Percentiles rank a stretch among this genome's conserved stretches.
phyloP scores from a whole-genome alignment of 2,113 vertebrate genomes.

The Sceloporus tristichus region DNA sequence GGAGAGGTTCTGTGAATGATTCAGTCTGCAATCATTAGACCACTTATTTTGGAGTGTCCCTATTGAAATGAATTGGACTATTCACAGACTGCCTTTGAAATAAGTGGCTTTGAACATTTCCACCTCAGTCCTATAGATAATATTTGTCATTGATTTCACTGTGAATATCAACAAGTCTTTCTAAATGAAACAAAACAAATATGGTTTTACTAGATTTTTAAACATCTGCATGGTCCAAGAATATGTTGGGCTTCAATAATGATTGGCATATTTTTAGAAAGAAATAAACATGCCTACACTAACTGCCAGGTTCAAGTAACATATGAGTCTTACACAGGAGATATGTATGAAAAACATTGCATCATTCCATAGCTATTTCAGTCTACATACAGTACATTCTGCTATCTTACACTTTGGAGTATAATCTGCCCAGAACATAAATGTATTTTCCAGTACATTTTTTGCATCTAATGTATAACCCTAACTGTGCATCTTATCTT shows the following conservation, averaged over 20 bases:
- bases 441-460: neutral
- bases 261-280: neutral
- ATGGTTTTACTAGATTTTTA: neutral
- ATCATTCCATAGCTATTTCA: neutral
- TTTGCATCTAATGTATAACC: neutral
- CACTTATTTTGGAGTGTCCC: neutral
- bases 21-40: neutral
- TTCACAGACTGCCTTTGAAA: neutral
- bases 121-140: neutral
- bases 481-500: neutral
- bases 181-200: neutral
- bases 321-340: no score
- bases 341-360: no score
- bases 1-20: neutral
- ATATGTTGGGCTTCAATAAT: neutral
- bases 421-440: neutral
- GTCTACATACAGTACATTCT: neutral
- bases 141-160: neutral
- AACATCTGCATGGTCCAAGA: neutral
- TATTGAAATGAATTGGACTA: neutral
- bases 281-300: neutral
- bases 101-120: neutral
- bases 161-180: slow-evolving; percentile 1
- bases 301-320: no score
- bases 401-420: neutral